Evolutionary conservation across 2,797 vertebrate species (phyloP), one percentile per base, ranked within the genome.

Genomic region (Coilia nasus): DNA sequence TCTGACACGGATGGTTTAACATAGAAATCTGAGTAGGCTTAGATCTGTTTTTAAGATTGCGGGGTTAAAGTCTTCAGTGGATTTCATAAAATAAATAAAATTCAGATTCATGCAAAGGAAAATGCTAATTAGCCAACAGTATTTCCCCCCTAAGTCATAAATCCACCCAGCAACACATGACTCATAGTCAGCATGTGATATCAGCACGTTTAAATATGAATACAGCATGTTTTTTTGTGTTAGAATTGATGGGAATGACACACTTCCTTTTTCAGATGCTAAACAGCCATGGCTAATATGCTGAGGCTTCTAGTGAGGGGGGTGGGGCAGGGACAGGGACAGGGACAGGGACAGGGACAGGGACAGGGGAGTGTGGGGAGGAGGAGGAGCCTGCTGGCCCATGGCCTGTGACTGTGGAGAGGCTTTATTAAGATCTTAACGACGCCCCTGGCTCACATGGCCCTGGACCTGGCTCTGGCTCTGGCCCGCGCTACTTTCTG

Each of bases 241-340:
- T 78, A 10, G 71, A 78, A 78, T 17, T 44, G 71, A 41, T 21
- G 31, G 35, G 41, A 78, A 78, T 78, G 31, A 44, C 71, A 44
- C 35, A 44, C 19, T 44, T 78, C 71, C 71, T 7, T 78, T 78
- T 78, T 78, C 31, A 78, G 17, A 78, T 78, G 71, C 71, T 78
- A 44, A 78, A 44, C 71, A 78, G 35, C 31, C 71, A 21, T 9
- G 71, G 19, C 28, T 41, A 75, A 75, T 75, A 15, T 25, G 60
- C 10, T 25, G 60, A 64, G n/a, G n/a, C 60, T 3, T 54, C 50
- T 54, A 14, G 50, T 7, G 9, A 54, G 50, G 50, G 50, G 50
- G n/a, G n/a, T n/a, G n/a, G n/a, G n/a, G n/a, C n/a, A n/a, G n/a
- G n/a, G 1, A 54, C 50, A 7, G 50, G 50, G 50, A 54, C 7